phyloP scores from a whole-genome alignment of 2,888 invertebrate species.

The Lycia hirtaria region DNA sequence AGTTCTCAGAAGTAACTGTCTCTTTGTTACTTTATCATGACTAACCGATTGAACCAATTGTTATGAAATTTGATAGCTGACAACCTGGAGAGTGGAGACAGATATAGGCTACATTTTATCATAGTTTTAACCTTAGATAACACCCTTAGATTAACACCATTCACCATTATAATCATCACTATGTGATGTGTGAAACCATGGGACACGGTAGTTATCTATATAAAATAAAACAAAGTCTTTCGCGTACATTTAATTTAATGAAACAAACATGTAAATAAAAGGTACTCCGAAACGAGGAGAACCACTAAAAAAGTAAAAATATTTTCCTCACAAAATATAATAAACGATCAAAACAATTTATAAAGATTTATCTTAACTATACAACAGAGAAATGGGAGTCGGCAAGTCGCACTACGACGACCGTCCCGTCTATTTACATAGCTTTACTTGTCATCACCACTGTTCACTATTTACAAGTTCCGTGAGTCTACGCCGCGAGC shows the following conservation, averaged over 20 bases:
- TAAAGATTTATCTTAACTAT: conserved; percentile 75
- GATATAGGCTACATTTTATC: too few species aligned
- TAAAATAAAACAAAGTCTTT: conserved; percentile 2
- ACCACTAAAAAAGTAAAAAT: conserved; percentile 41
- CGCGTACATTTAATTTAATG: conserved; percentile 33
- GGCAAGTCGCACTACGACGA: conserved; percentile 62
- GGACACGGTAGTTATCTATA: too few species aligned
- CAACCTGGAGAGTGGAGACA: too few species aligned
- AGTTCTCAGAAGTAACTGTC: too few species aligned
- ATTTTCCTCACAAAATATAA: conserved; percentile 78
- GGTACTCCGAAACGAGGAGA: conserved; percentile 37
- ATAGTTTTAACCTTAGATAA: too few species aligned
- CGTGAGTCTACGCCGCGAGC: conserved; percentile 18
- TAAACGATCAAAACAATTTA: conserved; percentile 80
- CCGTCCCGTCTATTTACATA: conserved; percentile 64
- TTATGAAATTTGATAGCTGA: too few species aligned
- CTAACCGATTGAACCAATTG: too few species aligned
- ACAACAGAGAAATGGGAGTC: conserved; percentile 78
- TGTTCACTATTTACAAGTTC: conserved; percentile 52
- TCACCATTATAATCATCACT: too few species aligned
- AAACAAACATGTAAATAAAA: conserved; percentile 43
- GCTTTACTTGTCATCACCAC: conserved; percentile 23
- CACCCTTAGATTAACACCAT: too few species aligned
- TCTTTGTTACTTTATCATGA: too few species aligned
- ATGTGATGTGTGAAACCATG: too few species aligned